These are phyloP conservation scores for Carcharodon carcharias DNA, from an alignment of 2,797 vertebrate species.

Conservation along the genomic window DNA sequence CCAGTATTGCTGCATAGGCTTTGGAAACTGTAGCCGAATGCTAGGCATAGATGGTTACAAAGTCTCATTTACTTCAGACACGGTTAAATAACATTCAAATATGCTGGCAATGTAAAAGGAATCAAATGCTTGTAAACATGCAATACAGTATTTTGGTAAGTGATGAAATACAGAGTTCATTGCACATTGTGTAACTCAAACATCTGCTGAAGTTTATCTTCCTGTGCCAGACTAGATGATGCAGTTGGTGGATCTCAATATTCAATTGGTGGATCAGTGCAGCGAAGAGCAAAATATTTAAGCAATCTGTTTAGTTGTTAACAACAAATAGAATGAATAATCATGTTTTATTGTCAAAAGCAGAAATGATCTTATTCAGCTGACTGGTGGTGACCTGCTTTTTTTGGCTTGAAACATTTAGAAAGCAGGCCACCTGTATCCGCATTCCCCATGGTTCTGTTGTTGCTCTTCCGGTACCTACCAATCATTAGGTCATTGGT, in stretches of 20 bases:
- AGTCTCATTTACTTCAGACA: background rate
- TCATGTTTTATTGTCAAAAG: slow-evolving; percentile 18
- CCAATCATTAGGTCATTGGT: background rate
- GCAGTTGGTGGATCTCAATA: background rate
- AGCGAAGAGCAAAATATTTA: background rate
- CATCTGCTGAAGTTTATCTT: slow-evolving; percentile 19
- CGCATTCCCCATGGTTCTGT: no score
- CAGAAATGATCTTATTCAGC: background rate
- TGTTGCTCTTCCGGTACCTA: background rate
- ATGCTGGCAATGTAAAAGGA: background rate
- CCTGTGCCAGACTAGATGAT: slow-evolving; percentile 20
- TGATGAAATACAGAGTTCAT: slow-evolving; percentile 31
- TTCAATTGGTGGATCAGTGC: background rate
- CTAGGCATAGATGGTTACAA: background rate
- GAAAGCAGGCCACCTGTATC: background rate
- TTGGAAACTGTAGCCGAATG: background rate
- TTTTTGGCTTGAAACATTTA: background rate
- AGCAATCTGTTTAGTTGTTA: background rate
- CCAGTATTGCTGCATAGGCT: background rate
- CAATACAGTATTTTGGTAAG: background rate
- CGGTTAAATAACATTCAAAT: slow-evolving; percentile 25
- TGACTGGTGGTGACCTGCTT: background rate
- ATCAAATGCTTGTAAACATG: slow-evolving; percentile 33
- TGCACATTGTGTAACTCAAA: slow-evolving; percentile 21
- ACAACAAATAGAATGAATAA: background rate